These are phyloP conservation scores for Sphaeridia pumilis DNA, from an alignment of 2,888 invertebrate species.

Conservation along the genomic window DNA sequence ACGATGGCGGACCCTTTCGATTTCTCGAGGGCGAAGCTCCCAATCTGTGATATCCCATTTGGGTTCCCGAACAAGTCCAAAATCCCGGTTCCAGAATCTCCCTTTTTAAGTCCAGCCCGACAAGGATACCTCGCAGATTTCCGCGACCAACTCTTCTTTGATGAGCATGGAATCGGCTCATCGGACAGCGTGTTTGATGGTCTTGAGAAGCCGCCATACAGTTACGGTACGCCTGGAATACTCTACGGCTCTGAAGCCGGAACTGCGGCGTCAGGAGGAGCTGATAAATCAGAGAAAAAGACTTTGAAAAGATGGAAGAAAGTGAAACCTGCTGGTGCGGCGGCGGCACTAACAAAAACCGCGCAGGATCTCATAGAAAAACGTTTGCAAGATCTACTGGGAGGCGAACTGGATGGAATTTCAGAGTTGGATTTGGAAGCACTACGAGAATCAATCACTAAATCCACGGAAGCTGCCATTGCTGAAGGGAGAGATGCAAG, in stretches of 20 bases:
- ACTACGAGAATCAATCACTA: conserved; percentile 11
- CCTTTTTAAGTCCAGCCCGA: conserved; percentile 24
- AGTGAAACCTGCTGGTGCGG: conserved; percentile 6
- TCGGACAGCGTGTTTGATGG: conserved; percentile 18
- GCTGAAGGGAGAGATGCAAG: neutral
- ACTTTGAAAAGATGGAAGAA: conserved; percentile 7
- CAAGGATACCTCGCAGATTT: conserved; percentile 28
- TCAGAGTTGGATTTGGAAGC: conserved; percentile 9
- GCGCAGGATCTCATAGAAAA: conserved; percentile 27
- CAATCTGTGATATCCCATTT: conserved; percentile 5
- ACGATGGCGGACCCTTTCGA: conserved; percentile 17
- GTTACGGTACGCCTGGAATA: conserved; percentile 30
- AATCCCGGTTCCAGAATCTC: conserved; percentile 35
- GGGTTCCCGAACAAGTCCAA: conserved; percentile 29
- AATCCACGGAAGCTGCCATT: conserved; percentile 10
- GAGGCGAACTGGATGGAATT: conserved; percentile 16
- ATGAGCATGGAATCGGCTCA: conserved; percentile 24
- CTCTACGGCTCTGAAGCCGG: conserved; percentile 16
- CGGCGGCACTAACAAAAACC: neutral
- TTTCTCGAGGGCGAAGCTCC: conserved; percentile 13
- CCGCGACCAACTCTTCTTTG: conserved; percentile 34
- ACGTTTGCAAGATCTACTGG: conserved; percentile 29
- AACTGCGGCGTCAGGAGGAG: conserved; percentile 14
- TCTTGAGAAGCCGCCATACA: conserved; percentile 25
- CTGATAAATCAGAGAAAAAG: conserved; percentile 7